Conservation (phyloP, 2,888 invertebrate genomes). For the Apodemia hepburni region DNA sequence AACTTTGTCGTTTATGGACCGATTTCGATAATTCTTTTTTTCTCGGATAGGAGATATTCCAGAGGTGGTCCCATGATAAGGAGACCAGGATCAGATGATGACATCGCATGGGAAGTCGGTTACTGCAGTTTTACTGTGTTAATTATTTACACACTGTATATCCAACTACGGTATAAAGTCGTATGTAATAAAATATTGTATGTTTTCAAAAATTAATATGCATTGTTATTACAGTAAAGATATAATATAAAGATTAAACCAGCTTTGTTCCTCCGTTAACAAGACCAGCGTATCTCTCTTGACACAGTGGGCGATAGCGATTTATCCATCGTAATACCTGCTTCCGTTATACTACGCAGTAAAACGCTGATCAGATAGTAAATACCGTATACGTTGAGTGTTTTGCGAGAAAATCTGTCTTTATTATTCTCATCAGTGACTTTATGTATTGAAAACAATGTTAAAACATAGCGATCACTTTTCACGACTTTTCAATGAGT, state of each 20-base stretch:
- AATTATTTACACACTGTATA: no score
- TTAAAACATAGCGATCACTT: conserved; percentile 9
- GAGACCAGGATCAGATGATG: no score
- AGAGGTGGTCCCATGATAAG: no score
- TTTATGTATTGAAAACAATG: conserved; percentile 22
- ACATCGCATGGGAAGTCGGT: no score
- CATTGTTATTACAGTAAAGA: conserved; percentile 1
- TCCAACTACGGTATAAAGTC: no score
- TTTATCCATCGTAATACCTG: conserved; percentile 23
- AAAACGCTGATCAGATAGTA: conserved; percentile 6
- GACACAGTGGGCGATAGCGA: conserved; percentile 21
- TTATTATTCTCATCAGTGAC: background rate
- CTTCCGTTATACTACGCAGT: conserved; percentile 23
- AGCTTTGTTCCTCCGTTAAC: conserved; percentile 21
- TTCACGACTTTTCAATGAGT: conserved; percentile 13
- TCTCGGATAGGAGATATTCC: no score
- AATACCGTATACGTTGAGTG: conserved; percentile 21
- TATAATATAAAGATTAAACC: conserved; percentile 6
- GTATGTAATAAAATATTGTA: background rate
- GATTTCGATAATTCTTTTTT: no score
- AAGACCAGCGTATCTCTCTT: conserved; percentile 23
- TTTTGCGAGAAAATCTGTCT: conserved; percentile 14
- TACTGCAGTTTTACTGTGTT: no score
- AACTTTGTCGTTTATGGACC: no score
- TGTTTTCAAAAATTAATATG: background rate